Base-by-base conservation (phyloP, 2,888 invertebrate species). In the Petrophora chlorosata region DNA sequence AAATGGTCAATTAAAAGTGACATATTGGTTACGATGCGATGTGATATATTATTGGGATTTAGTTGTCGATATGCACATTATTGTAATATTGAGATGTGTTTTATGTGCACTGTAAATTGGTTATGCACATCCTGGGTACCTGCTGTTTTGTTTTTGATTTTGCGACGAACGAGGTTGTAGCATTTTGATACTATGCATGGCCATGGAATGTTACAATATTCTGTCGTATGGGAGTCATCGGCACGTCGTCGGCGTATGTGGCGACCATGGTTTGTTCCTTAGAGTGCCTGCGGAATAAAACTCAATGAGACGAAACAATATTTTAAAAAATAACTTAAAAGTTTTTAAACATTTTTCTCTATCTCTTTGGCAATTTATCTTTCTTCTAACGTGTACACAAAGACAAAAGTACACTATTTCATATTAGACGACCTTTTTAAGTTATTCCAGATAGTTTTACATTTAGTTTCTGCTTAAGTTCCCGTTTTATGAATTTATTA, bases 151-250 rank as follows among this genome's bases (percentile, higher is more conserved):
- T 75, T 79, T 80, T 59, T 38, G 66, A 79, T 80, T 81, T 79
- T 64, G 81, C 79, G 79, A 79, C 76, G 73, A 75, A 65, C 54
- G 69, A 63, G 52, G 74, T 67, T 73, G 79, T 85, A 82, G 81
- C 73, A 69, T 68, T 76, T 79, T 73, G 63, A 71, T 70, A 73
- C 68, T 79, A 68, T 86, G 89, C 89, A 89, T 89, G 89, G 86
- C 83, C 76, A 82, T 77, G 84, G 83, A 84, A 85, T 84, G 86
- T 70, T 70, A 68, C 53, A 59, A 62, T 60, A 65, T 64, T 65
- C 65, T 47, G 32, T 42, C 23, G 36, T 47, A 63, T 56, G 64
- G 67, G 54, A 67, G 62, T 49, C 51, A 56, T 55, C 36, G 61
- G 55, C 48, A 53, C 64, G 61, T 53, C 53, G 49, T 62, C 53